Evolutionary conservation across 2,888 invertebrate species (phyloP).

Genomic region (Brachynemurus nebulosus): DNA sequence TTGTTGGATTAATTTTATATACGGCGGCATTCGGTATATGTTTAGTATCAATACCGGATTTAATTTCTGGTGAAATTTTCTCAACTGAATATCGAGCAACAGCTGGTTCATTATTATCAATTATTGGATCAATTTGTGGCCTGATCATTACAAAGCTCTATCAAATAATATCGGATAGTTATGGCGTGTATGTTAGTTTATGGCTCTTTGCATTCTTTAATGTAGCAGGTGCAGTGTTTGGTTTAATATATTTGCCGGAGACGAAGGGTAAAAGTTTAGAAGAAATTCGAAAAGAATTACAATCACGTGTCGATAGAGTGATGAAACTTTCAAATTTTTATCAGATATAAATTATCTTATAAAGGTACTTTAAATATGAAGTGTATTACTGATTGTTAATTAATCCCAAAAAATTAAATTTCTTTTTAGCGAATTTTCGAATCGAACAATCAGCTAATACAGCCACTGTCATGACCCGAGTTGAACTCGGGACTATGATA

Average conservation of each 20-base stretch:
- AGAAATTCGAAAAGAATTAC: slow-evolving; percentile 24
- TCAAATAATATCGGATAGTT: slow-evolving; percentile 22
- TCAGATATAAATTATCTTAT: too few relatives aligned
- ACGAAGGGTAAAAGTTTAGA: slow-evolving; percentile 20
- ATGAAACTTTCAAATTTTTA: too few relatives aligned
- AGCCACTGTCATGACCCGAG: too few relatives aligned
- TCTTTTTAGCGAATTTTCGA: too few relatives aligned
- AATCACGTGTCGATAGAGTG: too few relatives aligned
- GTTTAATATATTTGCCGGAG: slow-evolving; percentile 27
- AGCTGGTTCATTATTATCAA: slow-evolving; percentile 33
- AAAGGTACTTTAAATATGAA: too few relatives aligned
- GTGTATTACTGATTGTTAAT: too few relatives aligned
- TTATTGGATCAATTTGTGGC: slow-evolving; percentile 29
- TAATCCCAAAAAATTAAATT: too few relatives aligned
- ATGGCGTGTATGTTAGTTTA: slow-evolving; percentile 26
- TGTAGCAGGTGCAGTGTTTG: slow-evolving; percentile 23
- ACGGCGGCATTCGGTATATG: slow-evolving; percentile 25
- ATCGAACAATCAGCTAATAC: too few relatives aligned
- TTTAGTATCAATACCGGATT: slow-evolving; percentile 31
- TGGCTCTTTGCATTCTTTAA: slow-evolving; percentile 26
- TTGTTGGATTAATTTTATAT: neutral
- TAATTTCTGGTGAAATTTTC: slow-evolving; percentile 33
- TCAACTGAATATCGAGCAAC: slow-evolving; percentile 33
- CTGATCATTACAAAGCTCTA: slow-evolving; percentile 29
- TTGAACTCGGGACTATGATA: too few relatives aligned